Evolutionary conservation across 2,888 invertebrate species (phyloP).

Genomic region (Fabriciana adippe): DNA sequence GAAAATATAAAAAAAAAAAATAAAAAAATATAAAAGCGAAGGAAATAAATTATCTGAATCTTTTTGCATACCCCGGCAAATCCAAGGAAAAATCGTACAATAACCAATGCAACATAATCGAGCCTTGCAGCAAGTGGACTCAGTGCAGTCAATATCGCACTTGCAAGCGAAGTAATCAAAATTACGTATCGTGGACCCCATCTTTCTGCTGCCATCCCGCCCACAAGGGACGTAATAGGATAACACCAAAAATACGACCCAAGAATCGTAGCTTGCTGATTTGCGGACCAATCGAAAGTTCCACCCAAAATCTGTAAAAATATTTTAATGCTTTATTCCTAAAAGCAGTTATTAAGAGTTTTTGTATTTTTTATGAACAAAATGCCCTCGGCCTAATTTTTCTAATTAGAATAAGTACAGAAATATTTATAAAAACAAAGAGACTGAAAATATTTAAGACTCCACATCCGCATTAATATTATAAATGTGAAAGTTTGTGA

Average conservation of each 20-base stretch:
- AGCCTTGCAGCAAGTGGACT: conserved; percentile 83
- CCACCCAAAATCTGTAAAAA: conserved; percentile 45
- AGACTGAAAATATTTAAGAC: too few species aligned
- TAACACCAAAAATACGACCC: conserved; percentile 88
- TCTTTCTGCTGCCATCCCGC: conserved; percentile 85
- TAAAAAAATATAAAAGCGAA: too few species aligned
- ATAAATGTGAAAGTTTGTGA: too few species aligned
- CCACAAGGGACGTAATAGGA: conserved; percentile 84
- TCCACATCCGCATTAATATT: too few species aligned
- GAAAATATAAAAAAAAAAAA: too few species aligned
- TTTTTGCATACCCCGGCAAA: conserved; percentile 81
- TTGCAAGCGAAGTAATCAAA: conserved; percentile 73
- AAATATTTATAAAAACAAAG: too few species aligned
- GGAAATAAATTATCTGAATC: neutral
- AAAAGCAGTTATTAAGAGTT: too few species aligned
- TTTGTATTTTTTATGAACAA: too few species aligned
- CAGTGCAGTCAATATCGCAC: conserved; percentile 81
- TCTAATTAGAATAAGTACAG: too few species aligned
- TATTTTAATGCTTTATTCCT: neutral
- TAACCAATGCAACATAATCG: conserved; percentile 81
- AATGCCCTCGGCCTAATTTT: too few species aligned
- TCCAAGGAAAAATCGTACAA: conserved; percentile 83
- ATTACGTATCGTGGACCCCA: conserved; percentile 84
- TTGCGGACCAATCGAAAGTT: conserved; percentile 80
- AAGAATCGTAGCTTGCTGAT: conserved; percentile 84